Conservation (phyloP, 2,113 vertebrate genomes). For the Mugil cephalus region DNA sequence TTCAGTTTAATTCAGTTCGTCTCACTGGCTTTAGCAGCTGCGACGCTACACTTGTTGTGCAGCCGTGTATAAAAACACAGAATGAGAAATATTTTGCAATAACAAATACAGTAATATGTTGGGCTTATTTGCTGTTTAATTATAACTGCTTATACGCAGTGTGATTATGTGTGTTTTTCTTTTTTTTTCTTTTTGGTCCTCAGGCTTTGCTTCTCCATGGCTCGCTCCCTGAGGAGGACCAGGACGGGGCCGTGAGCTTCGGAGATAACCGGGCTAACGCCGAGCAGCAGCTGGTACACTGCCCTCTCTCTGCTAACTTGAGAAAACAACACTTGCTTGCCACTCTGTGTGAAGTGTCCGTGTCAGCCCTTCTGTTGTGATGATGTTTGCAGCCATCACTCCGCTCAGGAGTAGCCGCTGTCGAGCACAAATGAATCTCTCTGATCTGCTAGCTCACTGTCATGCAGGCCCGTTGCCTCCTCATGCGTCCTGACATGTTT, state of each 20-base stretch:
- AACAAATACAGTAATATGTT: constrained; percentile 13
- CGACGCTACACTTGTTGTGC: not conserved
- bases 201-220: constrained; percentile 94
- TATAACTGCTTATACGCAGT: not conserved
- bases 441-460: constrained; percentile 62
- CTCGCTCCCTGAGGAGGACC: constrained; percentile 94
- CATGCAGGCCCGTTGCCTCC: constrained; percentile 38
- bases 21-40: constrained; percentile 6
- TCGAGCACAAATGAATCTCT: constrained; percentile 61
- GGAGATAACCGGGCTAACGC: constrained; percentile 87
- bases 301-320: constrained; percentile 48
- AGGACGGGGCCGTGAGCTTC: constrained; percentile 88
- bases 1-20: constrained; percentile 9
- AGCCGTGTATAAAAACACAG: constrained; percentile 12
- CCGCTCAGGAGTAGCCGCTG: constrained; percentile 20
- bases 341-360: constrained; percentile 50
- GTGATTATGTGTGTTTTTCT: constrained; percentile 7
- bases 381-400: constrained; percentile 54
- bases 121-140: not conserved
- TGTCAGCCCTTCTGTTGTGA: constrained; percentile 58
- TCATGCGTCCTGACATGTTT: constrained; percentile 59
- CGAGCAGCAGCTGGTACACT: constrained; percentile 93
- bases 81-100: constrained; percentile 13
- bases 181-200: constrained; percentile 32
- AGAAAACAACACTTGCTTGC: constrained; percentile 39